Percentiles rank a stretch among this genome's conserved stretches.
Conservation (phyloP, 2,888 invertebrate genomes). For the Andrena fulva region DNA sequence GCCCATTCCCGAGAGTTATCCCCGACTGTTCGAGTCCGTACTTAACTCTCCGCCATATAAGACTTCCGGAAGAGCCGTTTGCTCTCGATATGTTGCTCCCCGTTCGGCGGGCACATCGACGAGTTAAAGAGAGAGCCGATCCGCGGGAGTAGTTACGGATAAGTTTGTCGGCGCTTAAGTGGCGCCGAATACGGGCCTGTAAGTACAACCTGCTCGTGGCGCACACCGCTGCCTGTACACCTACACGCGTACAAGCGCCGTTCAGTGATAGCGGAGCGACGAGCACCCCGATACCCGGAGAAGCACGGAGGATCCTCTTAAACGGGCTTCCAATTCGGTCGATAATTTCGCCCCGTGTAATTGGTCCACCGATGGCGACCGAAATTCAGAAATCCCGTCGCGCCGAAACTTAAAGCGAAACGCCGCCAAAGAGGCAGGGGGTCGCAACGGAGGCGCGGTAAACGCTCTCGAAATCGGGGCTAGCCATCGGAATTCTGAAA, state of each 20-base stretch:
- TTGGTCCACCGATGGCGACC: slow-evolving; percentile 19
- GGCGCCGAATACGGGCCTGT: slow-evolving; percentile 71
- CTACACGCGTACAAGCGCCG: slow-evolving; percentile 6
- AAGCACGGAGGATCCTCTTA: neutral
- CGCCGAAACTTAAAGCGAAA: neutral
- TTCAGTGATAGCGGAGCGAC: slow-evolving; percentile 13
- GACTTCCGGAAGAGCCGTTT: slow-evolving; percentile 71
- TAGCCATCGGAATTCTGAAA: slow-evolving; percentile 8
- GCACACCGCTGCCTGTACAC: neutral
- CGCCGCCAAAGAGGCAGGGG: neutral
- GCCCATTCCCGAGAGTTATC: slow-evolving; percentile 62
- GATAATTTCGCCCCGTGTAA: slow-evolving; percentile 50
- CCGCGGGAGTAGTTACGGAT: slow-evolving; percentile 63
- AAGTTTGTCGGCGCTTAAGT: slow-evolving; percentile 71
- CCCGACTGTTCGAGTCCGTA: slow-evolving; percentile 51
- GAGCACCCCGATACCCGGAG: slow-evolving; percentile 29
- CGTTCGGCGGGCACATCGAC: slow-evolving; percentile 32
- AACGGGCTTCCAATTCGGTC: slow-evolving; percentile 25
- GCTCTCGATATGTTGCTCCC: slow-evolving; percentile 68
- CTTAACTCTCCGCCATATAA: slow-evolving; percentile 70
- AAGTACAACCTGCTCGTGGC: slow-evolving; percentile 65
- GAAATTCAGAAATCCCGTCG: slow-evolving; percentile 6
- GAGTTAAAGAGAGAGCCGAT: slow-evolving; percentile 61
- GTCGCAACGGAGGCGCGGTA: neutral
- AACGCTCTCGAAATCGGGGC: neutral